Percentiles rank a stretch among this genome's conserved stretches.
These are phyloP conservation scores for Ancistrus triradiatus DNA, from an alignment of 2,113 vertebrate species.

Conservation along the genomic window DNA sequence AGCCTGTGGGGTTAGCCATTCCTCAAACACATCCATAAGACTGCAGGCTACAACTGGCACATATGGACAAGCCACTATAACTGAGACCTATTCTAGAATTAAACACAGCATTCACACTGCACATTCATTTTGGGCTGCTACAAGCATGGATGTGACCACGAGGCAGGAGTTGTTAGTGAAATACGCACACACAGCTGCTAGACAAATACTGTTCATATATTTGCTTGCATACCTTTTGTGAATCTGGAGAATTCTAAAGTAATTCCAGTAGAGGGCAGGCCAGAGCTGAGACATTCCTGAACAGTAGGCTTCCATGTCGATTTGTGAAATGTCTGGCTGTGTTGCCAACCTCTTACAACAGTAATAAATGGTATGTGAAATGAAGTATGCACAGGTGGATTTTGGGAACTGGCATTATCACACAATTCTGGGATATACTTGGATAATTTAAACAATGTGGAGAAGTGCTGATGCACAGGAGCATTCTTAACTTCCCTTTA, in stretches of 20 bases:
- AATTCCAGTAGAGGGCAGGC: neutral
- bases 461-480: no score
- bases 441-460: no score
- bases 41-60: conserved; percentile 53
- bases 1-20: conserved; percentile 67
- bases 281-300: no score
- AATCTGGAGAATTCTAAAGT: neutral
- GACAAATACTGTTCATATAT: neutral
- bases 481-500: no score
- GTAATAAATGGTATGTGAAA: no score
- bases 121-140: conserved; percentile 51
- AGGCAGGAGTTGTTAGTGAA: neutral
- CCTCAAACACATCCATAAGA: conserved; percentile 48
- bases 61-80: conserved; percentile 36
- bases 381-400: no score
- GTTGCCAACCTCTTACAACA: no score
- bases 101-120: conserved; percentile 60
- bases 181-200: neutral
- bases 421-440: no score
- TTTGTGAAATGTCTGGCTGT: no score
- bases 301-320: neutral
- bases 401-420: no score
- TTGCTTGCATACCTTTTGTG: neutral
- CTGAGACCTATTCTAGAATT: conserved; percentile 70
- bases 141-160: conserved; percentile 51